Percentiles rank a stretch among this genome's conserved stretches.
Evolutionary conservation across 2,888 invertebrate genomes (phyloP).

Genomic region (Monochamus alternatus): DNA sequence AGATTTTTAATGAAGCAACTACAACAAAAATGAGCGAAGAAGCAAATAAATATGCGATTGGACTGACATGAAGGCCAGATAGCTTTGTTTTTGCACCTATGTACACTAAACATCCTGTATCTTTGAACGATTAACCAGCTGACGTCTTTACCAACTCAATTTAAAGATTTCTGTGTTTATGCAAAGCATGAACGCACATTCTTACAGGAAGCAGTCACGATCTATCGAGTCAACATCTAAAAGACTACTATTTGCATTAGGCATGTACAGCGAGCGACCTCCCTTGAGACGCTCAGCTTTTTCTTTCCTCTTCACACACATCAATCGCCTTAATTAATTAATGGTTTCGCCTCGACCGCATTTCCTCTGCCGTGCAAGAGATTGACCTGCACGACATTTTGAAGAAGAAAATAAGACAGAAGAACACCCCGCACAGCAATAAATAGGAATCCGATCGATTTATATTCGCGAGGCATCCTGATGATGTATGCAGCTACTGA

Average conservation of each 20-base stretch:
- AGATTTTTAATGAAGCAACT: no score
- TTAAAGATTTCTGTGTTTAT: constrained; percentile 42
- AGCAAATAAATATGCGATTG: no score
- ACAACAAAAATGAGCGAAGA: no score
- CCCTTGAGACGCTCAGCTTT: constrained; percentile 23
- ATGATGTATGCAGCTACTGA: constrained; percentile 32
- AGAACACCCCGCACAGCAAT: not conserved
- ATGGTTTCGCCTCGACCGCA: not conserved
- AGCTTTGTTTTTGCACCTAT: not conserved
- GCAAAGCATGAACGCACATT: constrained; percentile 41
- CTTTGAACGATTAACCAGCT: constrained; percentile 20
- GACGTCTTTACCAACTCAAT: constrained; percentile 31
- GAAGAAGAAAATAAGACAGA: not conserved
- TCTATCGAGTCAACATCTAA: constrained; percentile 34
- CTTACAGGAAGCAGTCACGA: constrained; percentile 45
- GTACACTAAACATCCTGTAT: not conserved
- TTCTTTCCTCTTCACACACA: constrained; percentile 18
- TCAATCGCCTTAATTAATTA: constrained; percentile 11
- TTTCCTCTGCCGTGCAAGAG: no score
- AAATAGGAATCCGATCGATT: constrained; percentile 12
- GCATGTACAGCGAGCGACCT: constrained; percentile 34
- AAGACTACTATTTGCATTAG: constrained; percentile 37
- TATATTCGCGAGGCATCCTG: constrained; percentile 21
- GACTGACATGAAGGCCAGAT: no score
- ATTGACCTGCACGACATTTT: not conserved